Evolutionary conservation across 2,113 vertebrate species (phyloP).

Genomic region (Stigmatopora nigra): DNA sequence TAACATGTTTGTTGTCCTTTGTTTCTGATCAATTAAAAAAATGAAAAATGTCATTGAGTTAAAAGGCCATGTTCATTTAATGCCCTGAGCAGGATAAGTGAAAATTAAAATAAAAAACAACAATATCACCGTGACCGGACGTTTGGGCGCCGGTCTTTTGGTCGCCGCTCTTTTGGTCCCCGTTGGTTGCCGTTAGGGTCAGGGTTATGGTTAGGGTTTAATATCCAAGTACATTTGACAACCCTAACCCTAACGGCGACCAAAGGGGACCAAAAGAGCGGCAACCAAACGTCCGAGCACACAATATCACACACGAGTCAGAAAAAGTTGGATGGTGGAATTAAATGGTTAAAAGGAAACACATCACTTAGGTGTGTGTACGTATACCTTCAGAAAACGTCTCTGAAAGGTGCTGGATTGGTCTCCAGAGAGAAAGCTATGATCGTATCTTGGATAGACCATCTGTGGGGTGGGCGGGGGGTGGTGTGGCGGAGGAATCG

Average conservation of each 20-base stretch:
- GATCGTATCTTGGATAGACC: conserved; percentile 82
- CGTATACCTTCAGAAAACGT: conserved; percentile 85
- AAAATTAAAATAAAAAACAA: neutral
- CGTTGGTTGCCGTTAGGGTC: too few relatives aligned
- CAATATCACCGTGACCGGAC: too few relatives aligned
- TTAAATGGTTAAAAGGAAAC: conserved; percentile 22
- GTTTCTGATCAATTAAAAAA: too few relatives aligned
- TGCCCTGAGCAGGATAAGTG: neutral
- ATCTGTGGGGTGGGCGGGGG: conserved; percentile 64
- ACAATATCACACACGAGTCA: conserved; percentile 10
- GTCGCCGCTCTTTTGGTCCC: too few relatives aligned
- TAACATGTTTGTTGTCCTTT: too few relatives aligned
- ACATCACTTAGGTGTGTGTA: conserved; percentile 40
- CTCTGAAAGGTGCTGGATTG: conserved; percentile 74
- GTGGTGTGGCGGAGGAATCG: neutral
- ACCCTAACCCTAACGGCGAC: too few relatives aligned
- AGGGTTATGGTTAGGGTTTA: too few relatives aligned
- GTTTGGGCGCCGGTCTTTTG: too few relatives aligned
- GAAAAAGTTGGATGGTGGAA: neutral
- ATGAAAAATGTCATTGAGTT: neutral
- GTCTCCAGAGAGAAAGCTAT: conserved; percentile 81
- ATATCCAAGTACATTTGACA: too few relatives aligned
- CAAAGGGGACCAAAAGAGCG: neutral
- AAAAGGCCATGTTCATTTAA: conserved; percentile 1
- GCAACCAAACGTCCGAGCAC: too few relatives aligned